phyloP scores from a whole-genome alignment of 1,140 invertebrate genomes.

The Cylas formicarius region DNA sequence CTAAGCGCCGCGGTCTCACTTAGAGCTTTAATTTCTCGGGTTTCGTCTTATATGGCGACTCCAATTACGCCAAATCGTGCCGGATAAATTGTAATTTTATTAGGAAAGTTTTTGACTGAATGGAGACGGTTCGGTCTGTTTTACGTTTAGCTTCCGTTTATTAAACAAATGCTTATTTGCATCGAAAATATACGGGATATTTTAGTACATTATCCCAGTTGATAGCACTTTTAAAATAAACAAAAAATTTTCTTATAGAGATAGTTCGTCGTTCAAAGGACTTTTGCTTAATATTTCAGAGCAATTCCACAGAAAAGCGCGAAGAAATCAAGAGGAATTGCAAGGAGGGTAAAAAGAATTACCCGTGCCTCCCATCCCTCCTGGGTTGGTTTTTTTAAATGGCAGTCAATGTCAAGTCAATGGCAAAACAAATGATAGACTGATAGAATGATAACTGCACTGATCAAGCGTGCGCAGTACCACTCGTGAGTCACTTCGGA shows the following conservation, averaged over 20 bases:
- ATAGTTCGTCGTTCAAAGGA: background rate
- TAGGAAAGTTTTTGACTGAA: slow-evolving; percentile 18
- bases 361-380: no score
- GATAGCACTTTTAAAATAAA: background rate
- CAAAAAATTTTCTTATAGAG: background rate
- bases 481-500: no score
- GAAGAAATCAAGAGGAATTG: no score
- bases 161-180: background rate
- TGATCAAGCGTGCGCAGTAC: no score
- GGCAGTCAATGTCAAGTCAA: no score
- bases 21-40: slow-evolving; percentile 22
- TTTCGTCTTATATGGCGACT: slow-evolving; percentile 19
- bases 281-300: background rate
- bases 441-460: no score
- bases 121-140: slow-evolving; percentile 8
- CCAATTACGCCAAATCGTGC: slow-evolving; percentile 22
- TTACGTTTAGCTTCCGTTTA: slow-evolving; percentile 9
- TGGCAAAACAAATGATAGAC: no score
- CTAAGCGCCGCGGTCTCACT: slow-evolving; percentile 13
- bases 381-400: no score
- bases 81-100: slow-evolving; percentile 22
- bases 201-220: slow-evolving; percentile 5
- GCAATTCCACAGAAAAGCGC: background rate
- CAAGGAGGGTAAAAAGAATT: no score
- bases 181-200: no score